Evolutionary conservation across 2,888 invertebrate genomes (phyloP), one percentile per base, ranked within the genome.

Genomic region (Apomyelois bistriatella): DNA sequence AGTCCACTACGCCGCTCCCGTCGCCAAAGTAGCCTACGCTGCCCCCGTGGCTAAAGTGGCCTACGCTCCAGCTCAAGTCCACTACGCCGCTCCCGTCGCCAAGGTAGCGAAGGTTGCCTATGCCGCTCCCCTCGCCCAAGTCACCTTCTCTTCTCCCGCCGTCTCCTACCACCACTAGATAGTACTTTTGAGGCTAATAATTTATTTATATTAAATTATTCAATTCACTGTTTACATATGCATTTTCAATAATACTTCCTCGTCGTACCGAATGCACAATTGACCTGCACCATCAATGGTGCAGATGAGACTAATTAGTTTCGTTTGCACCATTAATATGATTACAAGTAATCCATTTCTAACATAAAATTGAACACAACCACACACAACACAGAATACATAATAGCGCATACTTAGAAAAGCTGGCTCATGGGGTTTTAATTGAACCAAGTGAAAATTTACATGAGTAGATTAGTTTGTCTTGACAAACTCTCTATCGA

Each of bases 161-260:
- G 70, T 85, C 65, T 84, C 84, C 56, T 86, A 85, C 78, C 80
- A 83, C 64, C 84, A 85, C 74, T 85, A 84, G 61, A 62, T 48
- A 54, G 36, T 0, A 49, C 10, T 28, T 48, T 43, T 53, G 56
- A 62, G 54, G 54, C 53, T 67, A 58, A 57, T 65, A 64, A 63
- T 62, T 67, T 63, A 66, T 64, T 63, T 60, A 41, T 59, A 66
- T 42, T 65, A 65, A 64, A 65, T 62, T 65, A 65, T 64, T 43
- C 52, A 41, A 50, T 47, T 3, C 43, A 41, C 41, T 41, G 49
- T 50, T 49, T 32, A 50, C 12, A 28, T 13, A 9, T 13, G 9
- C 15, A 15, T 15, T 48, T 38, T 48, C 3, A 48, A 38, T 48
- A 1, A 9, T 28, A 13, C 35, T n/a, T n/a, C n/a, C n/a, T n/a